Evolutionary conservation across 30 jellyfish, hydroid and myxozoan species (phyloP), one percentile per base, ranked within the genome.

Genomic region (Mastigias papua): DNA sequence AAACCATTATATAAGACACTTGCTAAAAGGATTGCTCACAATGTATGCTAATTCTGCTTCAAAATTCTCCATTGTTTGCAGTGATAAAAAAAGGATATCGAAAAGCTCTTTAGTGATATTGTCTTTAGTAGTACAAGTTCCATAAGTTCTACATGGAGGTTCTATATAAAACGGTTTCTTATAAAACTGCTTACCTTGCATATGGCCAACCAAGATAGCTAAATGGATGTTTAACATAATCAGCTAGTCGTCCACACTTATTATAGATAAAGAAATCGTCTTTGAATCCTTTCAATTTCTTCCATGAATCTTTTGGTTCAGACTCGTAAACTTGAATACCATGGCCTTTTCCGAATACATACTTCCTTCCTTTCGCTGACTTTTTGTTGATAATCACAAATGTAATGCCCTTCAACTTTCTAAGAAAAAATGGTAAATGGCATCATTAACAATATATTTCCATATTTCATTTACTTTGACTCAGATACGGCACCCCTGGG

Each of bases 211-310:
- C 88, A 42, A 84, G 93, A 31, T 71, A 84, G 30, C 65, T 70
- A 29, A 42, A 48, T 1, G 81, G 26, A 62, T 48, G 46, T 7
- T 84, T 57, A 11, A 84, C 63, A 32, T 70, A 42, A 72, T 84
- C 71, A 5, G 88, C 85, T 80, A 84, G 48, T 25, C 81, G 57
- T 23, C 93, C 93, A 60, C 93, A 84, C 37, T 51, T 34, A 60
- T 84, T 86, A 34, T 35, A 84, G 19, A 84, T 34, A 65, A 71
- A 73, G 49, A 84, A 84, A 26, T 84, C 93, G 30, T 84, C 73
- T 62, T 64, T 72, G 22, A 37, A 27, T 23, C 93, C 93, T 19
- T 73, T 51, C 63, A 84, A 31, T 9, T 60, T 58, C 64, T 84
- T 37, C 81, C 84, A 68, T n/a, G 77, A 69, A n/a, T 62, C 82